A percentile compares a stretch with the other conserved stretches of the same genome.
phyloP scores from a whole-genome alignment of 2,113 vertebrate species.

The Aegypius monachus region DNA sequence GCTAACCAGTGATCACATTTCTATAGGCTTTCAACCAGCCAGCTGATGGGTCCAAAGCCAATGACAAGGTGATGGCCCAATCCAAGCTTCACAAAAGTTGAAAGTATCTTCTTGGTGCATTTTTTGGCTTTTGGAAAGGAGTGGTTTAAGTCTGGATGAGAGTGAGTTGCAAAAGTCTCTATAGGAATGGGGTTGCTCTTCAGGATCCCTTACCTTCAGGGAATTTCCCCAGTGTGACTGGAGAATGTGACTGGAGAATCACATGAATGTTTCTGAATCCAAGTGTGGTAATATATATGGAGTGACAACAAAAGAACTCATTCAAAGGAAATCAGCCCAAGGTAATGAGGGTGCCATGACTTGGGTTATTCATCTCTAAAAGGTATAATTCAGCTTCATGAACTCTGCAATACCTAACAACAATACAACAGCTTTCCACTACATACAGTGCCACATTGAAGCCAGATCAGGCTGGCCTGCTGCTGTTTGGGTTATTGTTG shows the following conservation, averaged over 20 bases:
- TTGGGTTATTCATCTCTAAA: neutral
- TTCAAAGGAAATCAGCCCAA: neutral
- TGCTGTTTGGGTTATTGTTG: neutral
- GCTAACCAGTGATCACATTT: neutral
- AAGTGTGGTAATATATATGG: neutral
- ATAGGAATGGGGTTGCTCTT: neutral
- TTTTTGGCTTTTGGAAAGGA: neutral
- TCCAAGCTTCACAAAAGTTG: neutral
- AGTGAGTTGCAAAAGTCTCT: neutral
- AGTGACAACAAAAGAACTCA: neutral
- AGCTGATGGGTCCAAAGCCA: neutral
- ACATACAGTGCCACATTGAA: accelerated
- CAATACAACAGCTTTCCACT: neutral
- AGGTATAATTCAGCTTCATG: neutral
- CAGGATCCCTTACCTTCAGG: neutral
- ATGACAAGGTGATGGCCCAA: neutral
- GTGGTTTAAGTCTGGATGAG: neutral
- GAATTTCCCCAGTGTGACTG: neutral
- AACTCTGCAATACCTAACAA: neutral
- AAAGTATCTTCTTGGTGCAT: neutral
- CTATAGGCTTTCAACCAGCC: neutral
- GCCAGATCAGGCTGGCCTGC: neutral
- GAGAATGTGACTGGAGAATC: no score
- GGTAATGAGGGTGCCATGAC: neutral
- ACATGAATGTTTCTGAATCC: neutral